Base-by-base conservation (phyloP, 2,797 vertebrate species). In the Alcedo quadribrachys region DNA sequence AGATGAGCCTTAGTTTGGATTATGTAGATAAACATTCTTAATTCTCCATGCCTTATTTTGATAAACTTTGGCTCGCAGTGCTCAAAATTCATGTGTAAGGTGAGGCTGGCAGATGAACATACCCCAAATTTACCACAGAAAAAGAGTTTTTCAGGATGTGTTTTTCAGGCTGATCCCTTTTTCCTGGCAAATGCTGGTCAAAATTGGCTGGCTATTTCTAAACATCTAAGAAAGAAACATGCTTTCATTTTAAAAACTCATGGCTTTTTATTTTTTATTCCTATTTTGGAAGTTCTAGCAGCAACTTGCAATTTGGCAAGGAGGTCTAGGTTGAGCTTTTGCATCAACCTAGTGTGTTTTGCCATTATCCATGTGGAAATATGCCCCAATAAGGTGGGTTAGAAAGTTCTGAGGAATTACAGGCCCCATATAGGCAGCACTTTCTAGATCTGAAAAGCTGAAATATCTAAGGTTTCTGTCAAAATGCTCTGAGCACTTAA, bases 241-340 rank as follows among this genome's bases (percentile, higher is more conserved):
- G 43, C 16, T 50, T 60, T 61, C 7, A 35, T 85, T 89, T 85
- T 65, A 17, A 81, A 80, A 94, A 54, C 21, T 8, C 6, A 6
- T 17, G 15, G 12, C 8, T 12, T 42, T 80, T 50, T 42, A 13
- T 21, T 54, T 32, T n/a, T 5, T 7, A 50, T 48, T 43, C 37
- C 42, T 82, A 4, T 40, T 90, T 93, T 87, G 68, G 62, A 85
- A 80, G 12, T 42, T 81, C n/a, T 32, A 76, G 32, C 57, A 81
- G 66, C 27, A 61, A 71, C 37, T 65, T 78, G 28, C 85, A 71
- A 85, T 83, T 78, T 89, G 79, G 76, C 93, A 95, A 65, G 57
- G 75, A 80, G 8, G 11, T 61, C 32, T 33, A 33, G 32, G 32
- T 33, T 33, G 32, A 75, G 62, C 37, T 22, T 55, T 84, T 70